A percentile compares a stretch with the other conserved stretches of the same genome.
phyloP scores from a whole-genome alignment of 2,113 vertebrate genomes.

The Hiodon tergisus region DNA sequence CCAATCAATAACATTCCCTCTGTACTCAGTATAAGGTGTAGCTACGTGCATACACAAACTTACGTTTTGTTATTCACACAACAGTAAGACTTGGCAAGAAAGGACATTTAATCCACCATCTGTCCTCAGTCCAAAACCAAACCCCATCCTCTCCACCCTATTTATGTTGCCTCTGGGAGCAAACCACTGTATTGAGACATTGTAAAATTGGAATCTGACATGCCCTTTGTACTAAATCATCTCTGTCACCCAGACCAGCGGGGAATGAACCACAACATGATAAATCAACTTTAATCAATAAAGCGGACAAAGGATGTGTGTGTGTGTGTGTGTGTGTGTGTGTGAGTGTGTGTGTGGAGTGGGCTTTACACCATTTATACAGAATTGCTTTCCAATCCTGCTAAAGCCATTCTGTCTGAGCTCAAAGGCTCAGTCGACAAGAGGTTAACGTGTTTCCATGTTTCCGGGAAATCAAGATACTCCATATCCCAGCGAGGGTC shows the following conservation, averaged over 20 bases:
- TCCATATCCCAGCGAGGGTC: not conserved
- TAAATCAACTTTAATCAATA: slow-evolving; percentile 12
- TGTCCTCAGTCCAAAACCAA: not conserved
- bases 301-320: slow-evolving; percentile 1
- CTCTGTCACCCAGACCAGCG: slow-evolving; percentile 5
- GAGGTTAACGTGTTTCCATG: not conserved
- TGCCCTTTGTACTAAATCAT: not conserved
- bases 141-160: not conserved
- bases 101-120: not conserved
- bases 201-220: not conserved
- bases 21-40: not conserved
- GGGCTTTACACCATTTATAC: not conserved
- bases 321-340: too few species aligned
- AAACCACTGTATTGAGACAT: not conserved
- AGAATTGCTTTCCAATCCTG: not conserved
- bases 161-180: not conserved
- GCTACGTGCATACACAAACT: not conserved
- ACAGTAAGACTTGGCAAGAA: not conserved
- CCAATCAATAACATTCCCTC: not conserved
- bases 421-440: slow-evolving; percentile 5
- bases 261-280: not conserved
- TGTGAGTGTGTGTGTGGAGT: too few species aligned
- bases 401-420: not conserved
- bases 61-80: too few species aligned
- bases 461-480: not conserved